These are phyloP conservation scores for Drosophila borborema DNA, from an alignment of 2,888 invertebrate genomes.

Conservation along the genomic window DNA sequence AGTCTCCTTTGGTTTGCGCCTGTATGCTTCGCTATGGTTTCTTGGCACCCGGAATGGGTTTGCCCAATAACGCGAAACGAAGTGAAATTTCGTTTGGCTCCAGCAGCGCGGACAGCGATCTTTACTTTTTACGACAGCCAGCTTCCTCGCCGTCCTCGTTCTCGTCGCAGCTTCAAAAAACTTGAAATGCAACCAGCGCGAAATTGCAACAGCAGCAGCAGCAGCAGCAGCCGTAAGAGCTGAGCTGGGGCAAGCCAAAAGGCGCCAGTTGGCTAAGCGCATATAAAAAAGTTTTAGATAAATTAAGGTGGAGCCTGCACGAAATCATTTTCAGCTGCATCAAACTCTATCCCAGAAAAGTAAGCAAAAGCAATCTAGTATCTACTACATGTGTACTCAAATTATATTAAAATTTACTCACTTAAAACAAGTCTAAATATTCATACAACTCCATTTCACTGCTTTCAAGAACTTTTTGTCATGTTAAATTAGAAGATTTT, in stretches of 20 bases:
- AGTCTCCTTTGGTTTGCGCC: slow-evolving; percentile 26
- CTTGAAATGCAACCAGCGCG: slow-evolving; percentile 76
- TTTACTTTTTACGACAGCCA: slow-evolving; percentile 69
- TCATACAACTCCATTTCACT: background rate
- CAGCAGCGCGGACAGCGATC: slow-evolving; percentile 74
- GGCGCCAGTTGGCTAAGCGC: slow-evolving; percentile 78
- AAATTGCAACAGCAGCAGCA: slow-evolving; percentile 67
- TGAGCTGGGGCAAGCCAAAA: slow-evolving; percentile 10
- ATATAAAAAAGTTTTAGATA: slow-evolving; percentile 78
- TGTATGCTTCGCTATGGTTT: slow-evolving; percentile 60
- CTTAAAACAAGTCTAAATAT: background rate
- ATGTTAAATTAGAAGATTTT: background rate
- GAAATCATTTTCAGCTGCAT: slow-evolving; percentile 69
- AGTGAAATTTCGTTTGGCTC: slow-evolving; percentile 69
- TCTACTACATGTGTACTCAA: background rate
- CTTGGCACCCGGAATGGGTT: slow-evolving; percentile 65
- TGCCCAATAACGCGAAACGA: slow-evolving; percentile 73
- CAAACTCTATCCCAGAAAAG: background rate
- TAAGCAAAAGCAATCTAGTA: background rate
- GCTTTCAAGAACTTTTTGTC: background rate
- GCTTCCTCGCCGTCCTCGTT: slow-evolving; percentile 7
- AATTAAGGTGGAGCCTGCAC: slow-evolving; percentile 74
- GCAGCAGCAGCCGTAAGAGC: slow-evolving; percentile 24
- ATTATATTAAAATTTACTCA: too few species aligned
- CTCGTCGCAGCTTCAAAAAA: slow-evolving; percentile 64